Evolutionary conservation across 2,888 invertebrate genomes (phyloP).

Genomic region (Dicyrtoma fusca): DNA sequence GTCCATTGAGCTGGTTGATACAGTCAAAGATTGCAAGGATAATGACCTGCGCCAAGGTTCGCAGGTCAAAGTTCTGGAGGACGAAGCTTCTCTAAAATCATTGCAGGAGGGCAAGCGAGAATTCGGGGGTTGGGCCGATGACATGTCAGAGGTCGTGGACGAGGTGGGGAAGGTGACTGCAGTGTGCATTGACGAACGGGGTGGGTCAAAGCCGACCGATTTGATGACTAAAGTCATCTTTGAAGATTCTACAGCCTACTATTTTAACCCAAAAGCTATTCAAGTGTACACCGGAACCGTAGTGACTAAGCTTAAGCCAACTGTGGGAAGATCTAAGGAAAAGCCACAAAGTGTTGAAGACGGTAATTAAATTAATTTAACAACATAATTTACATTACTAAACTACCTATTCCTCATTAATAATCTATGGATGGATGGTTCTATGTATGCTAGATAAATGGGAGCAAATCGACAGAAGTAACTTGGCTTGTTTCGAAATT

Average conservation of each 20-base stretch:
- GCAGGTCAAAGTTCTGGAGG: not conserved
- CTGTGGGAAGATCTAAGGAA: too few relatives aligned
- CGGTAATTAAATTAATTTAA: too few relatives aligned
- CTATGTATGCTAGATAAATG: too few relatives aligned
- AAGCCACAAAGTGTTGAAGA: too few relatives aligned
- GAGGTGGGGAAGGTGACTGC: not conserved
- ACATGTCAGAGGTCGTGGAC: constrained; percentile 6
- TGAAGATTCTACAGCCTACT: not conserved
- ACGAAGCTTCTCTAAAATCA: not conserved
- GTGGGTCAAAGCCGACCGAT: too few relatives aligned
- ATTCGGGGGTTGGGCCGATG: not conserved
- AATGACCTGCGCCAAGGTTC: not conserved
- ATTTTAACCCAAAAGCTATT: too few relatives aligned
- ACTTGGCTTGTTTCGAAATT: constrained; percentile 10
- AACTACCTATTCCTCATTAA: too few relatives aligned
- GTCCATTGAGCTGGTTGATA: not conserved
- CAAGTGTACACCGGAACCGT: too few relatives aligned
- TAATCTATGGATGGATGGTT: too few relatives aligned
- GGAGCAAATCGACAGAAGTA: constrained; percentile 5
- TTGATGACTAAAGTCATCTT: constrained; percentile 13
- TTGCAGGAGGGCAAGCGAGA: too few relatives aligned
- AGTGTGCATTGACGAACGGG: not conserved
- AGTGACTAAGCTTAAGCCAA: too few relatives aligned
- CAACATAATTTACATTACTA: too few relatives aligned
- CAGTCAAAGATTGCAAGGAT: not conserved